Percentiles rank a stretch among this genome's conserved stretches.
Evolutionary conservation across 2,113 vertebrate species (phyloP).

Genomic region (Climacteris rufus): DNA sequence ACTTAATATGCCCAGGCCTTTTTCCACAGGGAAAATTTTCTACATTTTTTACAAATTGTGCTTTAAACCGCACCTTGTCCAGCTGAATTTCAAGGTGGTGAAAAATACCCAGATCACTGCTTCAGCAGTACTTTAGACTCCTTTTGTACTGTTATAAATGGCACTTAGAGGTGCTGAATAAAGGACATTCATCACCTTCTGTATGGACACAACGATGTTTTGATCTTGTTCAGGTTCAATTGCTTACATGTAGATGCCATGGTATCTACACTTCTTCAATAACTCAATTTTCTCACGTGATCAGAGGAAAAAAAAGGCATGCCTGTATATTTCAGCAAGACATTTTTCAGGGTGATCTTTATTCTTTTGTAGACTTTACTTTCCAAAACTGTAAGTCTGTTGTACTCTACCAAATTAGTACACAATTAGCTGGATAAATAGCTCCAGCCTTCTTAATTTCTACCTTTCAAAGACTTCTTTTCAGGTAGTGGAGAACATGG

Average conservation of each 20-base stretch:
- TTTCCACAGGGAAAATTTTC: too few species aligned
- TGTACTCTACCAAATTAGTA: not conserved
- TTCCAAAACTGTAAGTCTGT: not conserved
- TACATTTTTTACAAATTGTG: too few species aligned
- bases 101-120: not conserved
- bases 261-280: not conserved
- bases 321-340: not conserved
- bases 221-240: not conserved
- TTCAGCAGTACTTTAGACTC: not conserved
- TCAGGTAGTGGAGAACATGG: not conserved
- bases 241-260: not conserved
- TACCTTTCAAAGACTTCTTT: not conserved
- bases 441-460: not conserved
- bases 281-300: not conserved
- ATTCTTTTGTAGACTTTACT: not conserved
- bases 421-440: not conserved
- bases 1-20: not conserved
- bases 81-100: too few species aligned
- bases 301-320: not conserved
- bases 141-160: not conserved
- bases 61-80: too few species aligned
- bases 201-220: not conserved
- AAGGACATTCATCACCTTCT: not conserved
- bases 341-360: not conserved
- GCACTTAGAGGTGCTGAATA: not conserved